Base-by-base conservation (phyloP, 2,797 vertebrate species). In the Sebastes nivosus region DNA sequence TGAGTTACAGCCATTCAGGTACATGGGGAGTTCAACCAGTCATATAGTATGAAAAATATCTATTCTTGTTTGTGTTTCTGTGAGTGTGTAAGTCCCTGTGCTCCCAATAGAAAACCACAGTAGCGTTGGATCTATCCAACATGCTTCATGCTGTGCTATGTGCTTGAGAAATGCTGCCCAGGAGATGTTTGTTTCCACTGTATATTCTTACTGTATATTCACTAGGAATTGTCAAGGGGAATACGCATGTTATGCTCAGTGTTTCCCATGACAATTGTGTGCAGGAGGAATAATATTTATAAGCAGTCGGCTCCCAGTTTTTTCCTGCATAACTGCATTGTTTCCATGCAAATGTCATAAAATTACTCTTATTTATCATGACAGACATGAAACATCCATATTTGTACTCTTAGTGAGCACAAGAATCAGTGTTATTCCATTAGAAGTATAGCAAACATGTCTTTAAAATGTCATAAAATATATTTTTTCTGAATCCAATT, bases 141-240 rank as follows among this genome's bases (percentile, higher is more conserved):
- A 72, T 27, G 4, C 58, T 27, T 69, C 79, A 82, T 24, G 13
- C 63, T 29, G 77, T 66, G 65, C 65, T 69, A 52, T 70, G 30
- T 79, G 74, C 52, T 72, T 76, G 18, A 80, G 57, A 77, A 59
- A 63, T 2, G 24, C 24, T 73, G 42, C 79, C 18, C 42, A 60
- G 68, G 77, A 82, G 72, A 75, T 74, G 42, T 84, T 46, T 81
- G 54, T 88, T 80, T 84, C 66, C 36, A 29, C 18, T 18, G 42
- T 18, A 46, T 72, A 60, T 36, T 29, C 52, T 10, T 22, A 25
- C 14, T 63, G 10, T 78, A 68, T 70, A 57, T 76, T 74, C 61
- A 60, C 2, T 61, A 55, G 27, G 63, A 73, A 81, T 74, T 74
- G 25, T 80, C 80, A 68, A n/a, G 74, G 75, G 78, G 29, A 74